A percentile compares a stretch with the other conserved stretches of the same genome.
These are phyloP conservation scores for Drosophila helvetica DNA, from an alignment of 2,888 invertebrate species.

Conservation along the genomic window DNA sequence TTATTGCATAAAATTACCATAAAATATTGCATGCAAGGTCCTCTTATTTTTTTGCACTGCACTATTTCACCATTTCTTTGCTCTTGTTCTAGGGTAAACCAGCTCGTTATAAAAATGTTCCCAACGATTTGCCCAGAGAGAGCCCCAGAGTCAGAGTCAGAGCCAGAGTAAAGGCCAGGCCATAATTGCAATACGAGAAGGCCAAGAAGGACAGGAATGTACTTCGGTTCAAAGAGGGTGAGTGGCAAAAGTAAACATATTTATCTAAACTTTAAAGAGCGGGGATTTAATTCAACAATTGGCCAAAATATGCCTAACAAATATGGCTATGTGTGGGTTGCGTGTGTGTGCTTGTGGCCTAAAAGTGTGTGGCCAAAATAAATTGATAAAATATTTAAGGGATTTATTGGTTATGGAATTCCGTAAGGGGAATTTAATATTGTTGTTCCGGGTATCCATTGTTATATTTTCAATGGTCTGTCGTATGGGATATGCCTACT, in stretches of 20 bases:
- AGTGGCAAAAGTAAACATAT: neutral
- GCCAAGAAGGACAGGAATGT: neutral
- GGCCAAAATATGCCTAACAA: neutral
- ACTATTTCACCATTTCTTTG: neutral
- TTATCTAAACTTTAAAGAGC: neutral
- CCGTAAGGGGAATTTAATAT: conserved; percentile 1
- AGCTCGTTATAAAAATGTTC: conserved; percentile 33
- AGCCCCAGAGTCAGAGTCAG: conserved; percentile 8
- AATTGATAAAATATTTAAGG: conserved; percentile 39
- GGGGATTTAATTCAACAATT: neutral
- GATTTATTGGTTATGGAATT: neutral
- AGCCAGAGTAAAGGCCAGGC: conserved; percentile 33
- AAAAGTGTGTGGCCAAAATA: neutral
- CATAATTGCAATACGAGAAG: conserved; percentile 47
- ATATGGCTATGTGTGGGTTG: conserved; percentile 13
- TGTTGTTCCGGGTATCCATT: neutral
- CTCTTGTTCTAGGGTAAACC: neutral
- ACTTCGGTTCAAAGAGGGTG: neutral
- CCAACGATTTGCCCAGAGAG: conserved; percentile 29
- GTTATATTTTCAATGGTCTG: neutral
- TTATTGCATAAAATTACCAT: conserved; percentile 79
- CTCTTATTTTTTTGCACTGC: conserved; percentile 32
- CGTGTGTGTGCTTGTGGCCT: conserved; percentile 9
- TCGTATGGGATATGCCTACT: neutral
- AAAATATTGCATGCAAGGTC: conserved; percentile 71